A percentile compares a stretch with the other conserved stretches of the same genome.
These are phyloP conservation scores for Pristionchus japonicus DNA, from an alignment of 2,888 invertebrate species.

Conservation along the genomic window DNA sequence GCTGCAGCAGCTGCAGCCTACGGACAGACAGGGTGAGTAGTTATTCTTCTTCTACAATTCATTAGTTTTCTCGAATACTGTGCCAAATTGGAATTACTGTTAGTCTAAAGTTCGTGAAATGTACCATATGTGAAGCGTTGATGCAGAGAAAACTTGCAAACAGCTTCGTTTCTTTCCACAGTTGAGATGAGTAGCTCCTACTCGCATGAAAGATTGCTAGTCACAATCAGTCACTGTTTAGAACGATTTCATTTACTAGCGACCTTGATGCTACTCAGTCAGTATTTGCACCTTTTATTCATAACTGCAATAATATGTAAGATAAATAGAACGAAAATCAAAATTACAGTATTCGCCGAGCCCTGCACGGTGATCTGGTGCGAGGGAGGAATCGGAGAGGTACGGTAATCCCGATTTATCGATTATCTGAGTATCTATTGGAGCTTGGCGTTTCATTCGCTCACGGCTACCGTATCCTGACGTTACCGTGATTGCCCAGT, in stretches of 20 bases:
- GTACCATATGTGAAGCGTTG: no score
- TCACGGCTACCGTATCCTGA: not conserved
- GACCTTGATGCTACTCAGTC: no score
- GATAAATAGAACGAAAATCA: no score
- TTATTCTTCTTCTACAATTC: not conserved
- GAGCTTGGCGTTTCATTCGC: not conserved
- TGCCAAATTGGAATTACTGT: no score
- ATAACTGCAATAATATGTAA: no score
- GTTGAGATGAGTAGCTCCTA: not conserved
- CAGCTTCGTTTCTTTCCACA: not conserved
- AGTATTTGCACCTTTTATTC: no score
- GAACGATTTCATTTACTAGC: no score
- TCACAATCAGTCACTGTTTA: no score
- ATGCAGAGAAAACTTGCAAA: not conserved
- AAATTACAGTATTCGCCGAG: constrained; percentile 22
- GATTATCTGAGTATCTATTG: not conserved
- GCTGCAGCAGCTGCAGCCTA: not conserved
- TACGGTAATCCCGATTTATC: not conserved
- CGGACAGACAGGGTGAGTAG: not conserved
- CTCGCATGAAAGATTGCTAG: no score
- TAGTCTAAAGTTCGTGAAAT: no score
- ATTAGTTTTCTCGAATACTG: no score
- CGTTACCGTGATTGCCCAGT: no score
- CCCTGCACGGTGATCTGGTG: not conserved
- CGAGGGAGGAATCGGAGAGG: constrained; percentile 40